Percentiles rank a stretch among this genome's conserved stretches.
Conservation (phyloP, 2,888 invertebrate species). For the Eudasyphora cyanicolor region DNA sequence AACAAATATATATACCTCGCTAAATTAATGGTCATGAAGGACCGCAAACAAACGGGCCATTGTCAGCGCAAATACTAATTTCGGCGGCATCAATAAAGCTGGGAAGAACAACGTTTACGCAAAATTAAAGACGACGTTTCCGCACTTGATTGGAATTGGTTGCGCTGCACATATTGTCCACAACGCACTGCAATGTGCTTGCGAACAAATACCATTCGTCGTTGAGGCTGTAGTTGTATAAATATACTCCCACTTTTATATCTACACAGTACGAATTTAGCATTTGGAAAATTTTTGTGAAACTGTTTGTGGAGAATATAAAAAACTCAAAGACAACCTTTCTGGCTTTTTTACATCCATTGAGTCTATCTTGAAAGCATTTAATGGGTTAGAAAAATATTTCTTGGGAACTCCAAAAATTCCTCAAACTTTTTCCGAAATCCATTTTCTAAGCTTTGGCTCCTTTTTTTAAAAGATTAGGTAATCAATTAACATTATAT, state of each 20-base stretch:
- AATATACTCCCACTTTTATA: slow-evolving; percentile 58
- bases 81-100: slow-evolving; percentile 46
- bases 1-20: too few species aligned
- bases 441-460: neutral
- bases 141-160: slow-evolving; percentile 53
- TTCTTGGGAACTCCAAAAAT: neutral
- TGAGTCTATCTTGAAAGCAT: too few species aligned
- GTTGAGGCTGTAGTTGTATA: slow-evolving; percentile 53
- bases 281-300: too few species aligned
- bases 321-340: too few species aligned
- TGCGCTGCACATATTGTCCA: slow-evolving; percentile 55
- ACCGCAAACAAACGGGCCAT: too few species aligned
- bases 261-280: slow-evolving; percentile 50
- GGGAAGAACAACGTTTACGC: slow-evolving; percentile 55
- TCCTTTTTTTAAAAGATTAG: neutral
- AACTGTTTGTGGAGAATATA: too few species aligned
- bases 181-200: slow-evolving; percentile 53
- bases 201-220: slow-evolving; percentile 51
- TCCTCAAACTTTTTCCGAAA: neutral
- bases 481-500: too few species aligned
- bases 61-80: slow-evolving; percentile 58
- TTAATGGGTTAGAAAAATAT: neutral
- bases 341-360: too few species aligned
- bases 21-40: too few species aligned
- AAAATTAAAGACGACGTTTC: slow-evolving; percentile 37